phyloP scores from a whole-genome alignment of 1,140 invertebrate genomes.

The Leptopilina clavipes region DNA sequence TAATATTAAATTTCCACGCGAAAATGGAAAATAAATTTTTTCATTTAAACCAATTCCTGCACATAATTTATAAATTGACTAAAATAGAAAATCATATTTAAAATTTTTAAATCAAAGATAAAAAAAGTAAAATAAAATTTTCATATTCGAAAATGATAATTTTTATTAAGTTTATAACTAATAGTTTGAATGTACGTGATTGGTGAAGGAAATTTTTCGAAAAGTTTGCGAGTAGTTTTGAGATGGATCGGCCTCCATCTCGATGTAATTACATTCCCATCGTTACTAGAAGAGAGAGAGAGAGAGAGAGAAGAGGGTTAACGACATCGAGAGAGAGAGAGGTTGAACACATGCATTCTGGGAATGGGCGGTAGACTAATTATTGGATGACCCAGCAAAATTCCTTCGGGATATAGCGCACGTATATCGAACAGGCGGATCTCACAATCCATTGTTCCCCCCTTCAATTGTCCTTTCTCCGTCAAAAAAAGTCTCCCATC shows the following conservation, averaged over 20 bases:
- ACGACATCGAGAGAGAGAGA: slow-evolving; percentile 37
- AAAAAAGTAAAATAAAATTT: too few relatives aligned
- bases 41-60: too few relatives aligned
- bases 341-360: slow-evolving; percentile 30
- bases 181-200: not conserved
- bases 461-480: not conserved
- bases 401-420: slow-evolving; percentile 44
- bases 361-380: slow-evolving; percentile 44
- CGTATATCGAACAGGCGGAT: slow-evolving; percentile 19
- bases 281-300: not conserved
- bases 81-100: too few relatives aligned
- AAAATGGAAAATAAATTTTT: not conserved
- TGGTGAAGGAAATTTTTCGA: not conserved
- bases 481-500: not conserved
- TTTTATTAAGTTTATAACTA: not conserved
- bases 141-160: too few relatives aligned
- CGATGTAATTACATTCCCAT: slow-evolving; percentile 37
- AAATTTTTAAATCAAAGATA: too few relatives aligned
- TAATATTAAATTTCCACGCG: too few relatives aligned
- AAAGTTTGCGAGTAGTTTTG: not conserved
- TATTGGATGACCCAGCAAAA: slow-evolving; percentile 48
- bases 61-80: too few relatives aligned
- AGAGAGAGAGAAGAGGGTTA: slow-evolving; percentile 14
- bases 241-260: slow-evolving; percentile 33
- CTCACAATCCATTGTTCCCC: slow-evolving; percentile 12